Evolutionary conservation across 2,888 invertebrate genomes (phyloP), one percentile per base, ranked within the genome.

Genomic region (Schizotus pectinicornis): DNA sequence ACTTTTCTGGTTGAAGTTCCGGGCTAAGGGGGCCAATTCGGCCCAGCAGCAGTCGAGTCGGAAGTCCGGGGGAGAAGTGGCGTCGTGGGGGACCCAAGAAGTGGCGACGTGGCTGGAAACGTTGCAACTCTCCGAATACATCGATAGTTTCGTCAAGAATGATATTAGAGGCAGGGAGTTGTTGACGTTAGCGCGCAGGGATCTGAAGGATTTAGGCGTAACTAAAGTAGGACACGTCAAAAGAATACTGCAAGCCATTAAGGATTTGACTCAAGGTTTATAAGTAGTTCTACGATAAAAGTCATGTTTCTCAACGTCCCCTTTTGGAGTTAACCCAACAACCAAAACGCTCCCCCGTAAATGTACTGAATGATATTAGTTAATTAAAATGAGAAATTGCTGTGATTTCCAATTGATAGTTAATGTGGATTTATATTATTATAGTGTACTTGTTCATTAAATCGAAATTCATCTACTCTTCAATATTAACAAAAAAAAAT

Each of bases 141-240:
- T 88, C 2, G 94, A 94, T n/a, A 90, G 90, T 56, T 98, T 98
- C 77, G 85, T 90, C 12, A 88, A 88, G 54, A 94, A 98, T 77
- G 97, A 98, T 80, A 92, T 98, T 71, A 88, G 94, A 32, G 98
- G 97, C 1, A 84, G 91, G 33, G 97, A 97, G 76, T 83, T 98
- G 31, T 83, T 96, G 2, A 88, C 91, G 0, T 81, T 98, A 55
- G 95, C 95, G 1, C 83, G 96, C 48, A 83, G 95, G 9, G 94
- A 94, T 77, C 83, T 94, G 3, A 88, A 95, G 77, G 98, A 98
- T 66, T 84, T 98, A 41, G 97, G 97, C 6, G 90, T 98, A 50
- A 90, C 90, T 7, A 98, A 98, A 82, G 94, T 98, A 47, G 98
- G 98, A 0, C 98, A 98, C 78, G 90, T 97, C 31, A 98, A 98